phyloP scores from a whole-genome alignment of 2,113 vertebrate genomes.

The Semicossyphus pulcher region DNA sequence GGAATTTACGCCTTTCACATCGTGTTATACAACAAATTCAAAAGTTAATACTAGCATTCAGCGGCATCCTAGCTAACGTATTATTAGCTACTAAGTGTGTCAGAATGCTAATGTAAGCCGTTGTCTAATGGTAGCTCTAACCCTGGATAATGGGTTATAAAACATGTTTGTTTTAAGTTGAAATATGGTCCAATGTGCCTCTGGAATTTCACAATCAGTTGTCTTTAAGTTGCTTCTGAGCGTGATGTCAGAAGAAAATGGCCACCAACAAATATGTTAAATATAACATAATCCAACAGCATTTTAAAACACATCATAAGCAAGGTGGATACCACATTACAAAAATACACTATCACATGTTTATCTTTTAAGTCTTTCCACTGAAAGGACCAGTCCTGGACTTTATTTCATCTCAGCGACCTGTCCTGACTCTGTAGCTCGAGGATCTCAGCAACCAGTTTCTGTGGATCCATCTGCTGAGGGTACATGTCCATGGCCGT shows the following conservation, averaged over 20 bases:
- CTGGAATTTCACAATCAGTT: too few species aligned
- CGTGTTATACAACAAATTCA: too few species aligned
- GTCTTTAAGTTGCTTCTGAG: too few species aligned
- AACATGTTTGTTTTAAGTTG: too few species aligned
- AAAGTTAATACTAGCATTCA: background rate
- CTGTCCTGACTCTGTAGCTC: slow-evolving; percentile 85
- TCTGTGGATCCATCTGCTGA: slow-evolving; percentile 88
- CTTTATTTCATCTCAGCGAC: slow-evolving; percentile 60
- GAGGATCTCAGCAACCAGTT: slow-evolving; percentile 89
- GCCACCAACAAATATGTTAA: background rate
- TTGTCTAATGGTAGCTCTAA: too few species aligned
- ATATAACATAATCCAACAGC: background rate
- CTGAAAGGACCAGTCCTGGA: slow-evolving; percentile 4
- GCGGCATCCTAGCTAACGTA: too few species aligned
- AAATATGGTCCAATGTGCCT: too few species aligned
- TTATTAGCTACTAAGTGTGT: too few species aligned
- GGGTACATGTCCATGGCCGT: slow-evolving; percentile 91
- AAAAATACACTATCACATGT: slow-evolving; percentile 47
- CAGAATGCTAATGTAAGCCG: too few species aligned
- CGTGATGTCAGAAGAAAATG: background rate
- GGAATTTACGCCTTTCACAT: too few species aligned
- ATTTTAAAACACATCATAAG: slow-evolving; percentile 15
- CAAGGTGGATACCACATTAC: slow-evolving; percentile 70
- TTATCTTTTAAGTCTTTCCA: slow-evolving; percentile 29
- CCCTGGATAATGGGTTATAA: too few species aligned